Conservation (phyloP, 1,140 invertebrate genomes). For the Cepaea nemoralis region DNA sequence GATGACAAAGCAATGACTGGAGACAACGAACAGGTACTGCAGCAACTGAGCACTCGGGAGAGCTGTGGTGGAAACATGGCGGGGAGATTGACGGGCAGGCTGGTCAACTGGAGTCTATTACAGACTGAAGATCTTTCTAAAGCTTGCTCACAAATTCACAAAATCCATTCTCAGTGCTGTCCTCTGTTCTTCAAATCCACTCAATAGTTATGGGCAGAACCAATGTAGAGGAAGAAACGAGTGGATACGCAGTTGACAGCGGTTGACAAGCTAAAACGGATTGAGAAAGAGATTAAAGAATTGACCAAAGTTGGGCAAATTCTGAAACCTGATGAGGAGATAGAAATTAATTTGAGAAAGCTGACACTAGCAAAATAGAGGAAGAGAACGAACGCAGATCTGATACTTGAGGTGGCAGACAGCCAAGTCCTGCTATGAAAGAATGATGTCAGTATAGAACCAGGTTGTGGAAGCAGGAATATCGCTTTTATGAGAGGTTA, state of each 20-base stretch:
- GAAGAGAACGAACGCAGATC: too few species aligned
- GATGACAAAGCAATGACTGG: too few species aligned
- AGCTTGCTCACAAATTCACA: not conserved
- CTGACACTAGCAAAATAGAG: not conserved
- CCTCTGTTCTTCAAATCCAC: slow-evolving; percentile 5
- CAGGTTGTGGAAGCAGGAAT: too few species aligned
- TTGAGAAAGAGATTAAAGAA: slow-evolving; percentile 36
- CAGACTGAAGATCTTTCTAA: not conserved
- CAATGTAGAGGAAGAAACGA: slow-evolving; percentile 34
- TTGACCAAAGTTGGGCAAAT: slow-evolving; percentile 32
- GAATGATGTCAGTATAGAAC: too few species aligned
- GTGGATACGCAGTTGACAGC: not conserved
- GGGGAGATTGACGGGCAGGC: too few species aligned
- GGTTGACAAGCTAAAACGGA: slow-evolving; percentile 31
- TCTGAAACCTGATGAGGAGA: slow-evolving; percentile 33
- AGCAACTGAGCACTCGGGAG: too few species aligned
- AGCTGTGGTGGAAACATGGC: too few species aligned
- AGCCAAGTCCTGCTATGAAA: too few species aligned
- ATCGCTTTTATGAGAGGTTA: too few species aligned
- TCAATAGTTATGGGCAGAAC: slow-evolving; percentile 15
- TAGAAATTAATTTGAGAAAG: slow-evolving; percentile 11
- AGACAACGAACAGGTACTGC: too few species aligned
- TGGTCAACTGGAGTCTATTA: too few species aligned
- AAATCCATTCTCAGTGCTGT: not conserved
- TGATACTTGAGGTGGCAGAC: too few species aligned